These are phyloP conservation scores for Limnephilus rhombicus DNA, from an alignment of 2,888 invertebrate genomes.

Conservation along the genomic window DNA sequence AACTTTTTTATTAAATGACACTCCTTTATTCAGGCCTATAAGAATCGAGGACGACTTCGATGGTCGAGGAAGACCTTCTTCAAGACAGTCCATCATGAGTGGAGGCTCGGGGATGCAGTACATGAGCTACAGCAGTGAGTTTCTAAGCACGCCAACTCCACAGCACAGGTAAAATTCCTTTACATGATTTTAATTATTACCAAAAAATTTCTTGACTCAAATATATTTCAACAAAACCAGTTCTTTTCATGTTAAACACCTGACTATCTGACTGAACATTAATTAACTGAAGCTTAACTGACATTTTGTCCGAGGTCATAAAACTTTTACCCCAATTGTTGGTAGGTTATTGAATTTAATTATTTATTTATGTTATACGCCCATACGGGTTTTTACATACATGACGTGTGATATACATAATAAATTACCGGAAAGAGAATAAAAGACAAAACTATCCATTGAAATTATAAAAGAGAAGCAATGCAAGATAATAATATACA, in stretches of 20 bases:
- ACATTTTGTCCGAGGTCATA: background rate
- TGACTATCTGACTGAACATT: too few relatives aligned
- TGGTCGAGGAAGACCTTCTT: conserved; percentile 64
- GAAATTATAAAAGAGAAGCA: too few relatives aligned
- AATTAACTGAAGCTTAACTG: background rate
- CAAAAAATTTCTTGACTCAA: background rate
- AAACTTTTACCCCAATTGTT: background rate
- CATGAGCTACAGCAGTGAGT: conserved; percentile 71
- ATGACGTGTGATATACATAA: too few relatives aligned
- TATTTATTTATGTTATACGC: background rate
- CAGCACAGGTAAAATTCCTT: conserved; percentile 61
- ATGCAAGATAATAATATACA: too few relatives aligned
- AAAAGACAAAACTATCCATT: too few relatives aligned
- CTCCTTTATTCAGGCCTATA: conserved; percentile 55
- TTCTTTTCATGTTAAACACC: background rate
- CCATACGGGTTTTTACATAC: too few relatives aligned
- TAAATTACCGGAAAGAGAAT: too few relatives aligned
- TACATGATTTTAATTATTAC: background rate
- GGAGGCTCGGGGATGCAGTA: conserved; percentile 68
- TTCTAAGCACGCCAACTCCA: conserved; percentile 64
- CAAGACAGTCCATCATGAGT: conserved; percentile 66
- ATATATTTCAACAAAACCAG: background rate
- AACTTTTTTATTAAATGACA: background rate
- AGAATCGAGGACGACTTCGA: conserved; percentile 64
- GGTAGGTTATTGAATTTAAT: background rate